A percentile compares a stretch with the other conserved stretches of the same genome.
phyloP scores from a whole-genome alignment of 2,113 vertebrate genomes.

The Cyanocitta stelleri region DNA sequence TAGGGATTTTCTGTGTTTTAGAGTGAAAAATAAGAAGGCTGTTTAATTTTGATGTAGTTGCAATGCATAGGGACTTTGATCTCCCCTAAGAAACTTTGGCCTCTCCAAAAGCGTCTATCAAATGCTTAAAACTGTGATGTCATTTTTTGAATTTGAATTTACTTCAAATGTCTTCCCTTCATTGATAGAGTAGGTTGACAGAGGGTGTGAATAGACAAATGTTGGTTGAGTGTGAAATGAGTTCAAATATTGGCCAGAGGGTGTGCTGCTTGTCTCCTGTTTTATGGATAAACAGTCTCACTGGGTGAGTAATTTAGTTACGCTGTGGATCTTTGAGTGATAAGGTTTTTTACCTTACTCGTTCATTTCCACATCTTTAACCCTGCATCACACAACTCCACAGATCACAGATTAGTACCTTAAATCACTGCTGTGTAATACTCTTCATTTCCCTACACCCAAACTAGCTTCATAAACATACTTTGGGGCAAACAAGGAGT shows the following conservation, averaged over 20 bases:
- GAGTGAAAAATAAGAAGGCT: neutral
- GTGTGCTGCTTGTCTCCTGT: neutral
- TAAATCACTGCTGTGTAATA: neutral
- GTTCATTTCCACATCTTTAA: neutral
- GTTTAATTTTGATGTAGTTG: neutral
- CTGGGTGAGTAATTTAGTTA: neutral
- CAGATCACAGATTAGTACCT: neutral
- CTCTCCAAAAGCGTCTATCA: neutral
- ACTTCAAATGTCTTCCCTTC: neutral
- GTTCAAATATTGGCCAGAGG: neutral
- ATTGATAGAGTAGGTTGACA: neutral
- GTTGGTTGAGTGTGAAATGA: neutral
- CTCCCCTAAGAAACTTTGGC: neutral
- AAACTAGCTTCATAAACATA: neutral
- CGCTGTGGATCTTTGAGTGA: neutral
- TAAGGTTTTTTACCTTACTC: constrained; percentile 8
- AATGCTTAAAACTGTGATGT: neutral
- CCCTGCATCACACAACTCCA: neutral
- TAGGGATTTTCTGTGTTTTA: neutral
- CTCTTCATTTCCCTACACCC: neutral
- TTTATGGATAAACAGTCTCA: neutral
- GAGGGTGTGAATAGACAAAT: neutral
- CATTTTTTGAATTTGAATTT: neutral
- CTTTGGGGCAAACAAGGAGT: neutral
- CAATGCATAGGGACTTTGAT: neutral